phyloP scores from a whole-genome alignment of 2,888 invertebrate genomes.

The Lissonota sp. region DNA sequence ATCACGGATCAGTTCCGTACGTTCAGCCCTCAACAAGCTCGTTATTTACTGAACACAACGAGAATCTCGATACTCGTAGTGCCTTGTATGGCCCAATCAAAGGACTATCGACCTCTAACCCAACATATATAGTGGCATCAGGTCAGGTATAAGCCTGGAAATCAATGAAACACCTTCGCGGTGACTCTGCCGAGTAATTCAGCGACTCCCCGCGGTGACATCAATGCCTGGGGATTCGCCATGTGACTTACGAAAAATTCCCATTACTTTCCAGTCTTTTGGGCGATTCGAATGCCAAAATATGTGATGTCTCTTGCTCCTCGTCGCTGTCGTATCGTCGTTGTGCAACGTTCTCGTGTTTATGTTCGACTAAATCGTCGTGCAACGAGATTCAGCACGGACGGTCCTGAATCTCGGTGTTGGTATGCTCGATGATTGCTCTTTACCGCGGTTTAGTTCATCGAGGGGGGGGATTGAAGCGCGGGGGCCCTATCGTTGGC shows the following conservation, averaged over 20 bases:
- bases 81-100: too few relatives aligned
- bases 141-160: too few relatives aligned
- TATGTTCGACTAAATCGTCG: slow-evolving; percentile 27
- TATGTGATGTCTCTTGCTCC: slow-evolving; percentile 6
- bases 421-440: neutral
- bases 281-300: neutral
- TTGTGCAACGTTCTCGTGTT: neutral
- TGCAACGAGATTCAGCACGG: slow-evolving; percentile 10
- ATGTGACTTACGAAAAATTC: too few relatives aligned
- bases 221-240: neutral
- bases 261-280: neutral
- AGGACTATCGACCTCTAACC: too few relatives aligned
- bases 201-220: neutral
- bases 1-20: too few relatives aligned
- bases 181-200: neutral
- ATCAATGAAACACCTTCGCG: too few relatives aligned
- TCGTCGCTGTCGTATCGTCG: slow-evolving; percentile 36
- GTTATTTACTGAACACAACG: too few relatives aligned
- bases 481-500: slow-evolving; percentile 42
- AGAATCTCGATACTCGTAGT: too few relatives aligned
- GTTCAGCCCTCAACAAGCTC: too few relatives aligned
- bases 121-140: too few relatives aligned
- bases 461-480: neutral
- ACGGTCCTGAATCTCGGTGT: slow-evolving; percentile 20
- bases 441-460: too few relatives aligned